Conservation (phyloP, 2,888 invertebrate genomes). For the Mythimna vitellina region DNA sequence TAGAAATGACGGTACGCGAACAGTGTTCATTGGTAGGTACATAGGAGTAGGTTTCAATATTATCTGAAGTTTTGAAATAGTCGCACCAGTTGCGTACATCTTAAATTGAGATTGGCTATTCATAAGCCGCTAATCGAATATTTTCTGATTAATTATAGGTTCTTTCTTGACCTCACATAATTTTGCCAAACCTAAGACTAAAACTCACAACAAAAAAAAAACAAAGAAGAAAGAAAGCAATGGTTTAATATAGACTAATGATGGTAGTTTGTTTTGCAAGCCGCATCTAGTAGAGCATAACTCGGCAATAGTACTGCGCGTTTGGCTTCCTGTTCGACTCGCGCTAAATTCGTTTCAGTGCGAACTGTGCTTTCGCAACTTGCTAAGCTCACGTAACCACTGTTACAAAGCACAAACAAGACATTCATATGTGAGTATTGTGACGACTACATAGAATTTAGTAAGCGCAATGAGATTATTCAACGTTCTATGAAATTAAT, state of each 20-base stretch:
- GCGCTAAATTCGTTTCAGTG: slow-evolving; percentile 85
- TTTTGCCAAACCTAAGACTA: background rate
- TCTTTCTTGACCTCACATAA: background rate
- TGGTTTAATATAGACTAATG: background rate
- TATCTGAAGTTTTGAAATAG: background rate
- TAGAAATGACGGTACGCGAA: slow-evolving; percentile 52
- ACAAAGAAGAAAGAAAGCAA: background rate
- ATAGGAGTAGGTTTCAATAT: background rate
- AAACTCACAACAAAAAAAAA: background rate
- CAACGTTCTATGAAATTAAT: slow-evolving; percentile 7
- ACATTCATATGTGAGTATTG: slow-evolving; percentile 65
- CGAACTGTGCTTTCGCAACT: slow-evolving; percentile 83
- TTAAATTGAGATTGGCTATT: background rate
- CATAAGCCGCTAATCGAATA: background rate
- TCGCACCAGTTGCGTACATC: background rate
- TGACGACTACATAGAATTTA: slow-evolving; percentile 44
- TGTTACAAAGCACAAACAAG: slow-evolving; percentile 77
- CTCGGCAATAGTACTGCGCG: slow-evolving; percentile 63
- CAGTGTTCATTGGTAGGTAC: background rate
- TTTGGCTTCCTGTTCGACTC: slow-evolving; percentile 79
- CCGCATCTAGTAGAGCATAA: slow-evolving; percentile 68
- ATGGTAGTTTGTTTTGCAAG: background rate
- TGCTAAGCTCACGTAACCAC: slow-evolving; percentile 84
- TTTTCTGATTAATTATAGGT: background rate
- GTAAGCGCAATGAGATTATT: slow-evolving; percentile 37